These are phyloP conservation scores for Elanus axillaris DNA, from an alignment of 2,113 vertebrate species.

Conservation along the genomic window DNA sequence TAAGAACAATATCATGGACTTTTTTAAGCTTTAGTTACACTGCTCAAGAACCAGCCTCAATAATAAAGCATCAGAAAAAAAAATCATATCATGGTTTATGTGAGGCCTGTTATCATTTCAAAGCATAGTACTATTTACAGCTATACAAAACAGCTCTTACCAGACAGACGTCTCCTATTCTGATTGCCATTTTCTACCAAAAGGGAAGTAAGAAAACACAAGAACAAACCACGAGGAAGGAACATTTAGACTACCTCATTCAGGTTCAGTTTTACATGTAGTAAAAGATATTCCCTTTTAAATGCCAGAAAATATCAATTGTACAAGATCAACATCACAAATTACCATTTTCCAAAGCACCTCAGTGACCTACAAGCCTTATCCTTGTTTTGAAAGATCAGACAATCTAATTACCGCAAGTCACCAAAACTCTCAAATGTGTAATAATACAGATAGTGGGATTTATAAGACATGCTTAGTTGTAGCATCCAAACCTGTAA, in stretches of 20 bases:
- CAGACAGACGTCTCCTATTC: background rate
- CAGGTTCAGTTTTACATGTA: background rate
- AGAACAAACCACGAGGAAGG: background rate
- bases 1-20: conserved; percentile 8
- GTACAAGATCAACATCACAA: background rate
- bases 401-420: background rate
- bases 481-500: background rate
- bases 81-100: background rate
- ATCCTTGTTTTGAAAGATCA: background rate
- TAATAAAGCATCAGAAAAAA: background rate
- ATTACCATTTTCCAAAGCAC: background rate
- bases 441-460: background rate
- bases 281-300: background rate
- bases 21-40: background rate
- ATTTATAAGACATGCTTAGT: background rate
- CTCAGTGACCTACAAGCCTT: background rate
- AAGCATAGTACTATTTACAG: background rate
- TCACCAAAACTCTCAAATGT: background rate
- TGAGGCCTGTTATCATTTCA: background rate
- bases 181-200: background rate
- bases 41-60: background rate
- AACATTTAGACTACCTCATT: background rate
- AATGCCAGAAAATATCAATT: background rate
- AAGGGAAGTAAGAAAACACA: background rate
- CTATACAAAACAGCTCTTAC: background rate